phyloP scores from a whole-genome alignment of 2,797 vertebrate genomes.

The Chromis chromis region DNA sequence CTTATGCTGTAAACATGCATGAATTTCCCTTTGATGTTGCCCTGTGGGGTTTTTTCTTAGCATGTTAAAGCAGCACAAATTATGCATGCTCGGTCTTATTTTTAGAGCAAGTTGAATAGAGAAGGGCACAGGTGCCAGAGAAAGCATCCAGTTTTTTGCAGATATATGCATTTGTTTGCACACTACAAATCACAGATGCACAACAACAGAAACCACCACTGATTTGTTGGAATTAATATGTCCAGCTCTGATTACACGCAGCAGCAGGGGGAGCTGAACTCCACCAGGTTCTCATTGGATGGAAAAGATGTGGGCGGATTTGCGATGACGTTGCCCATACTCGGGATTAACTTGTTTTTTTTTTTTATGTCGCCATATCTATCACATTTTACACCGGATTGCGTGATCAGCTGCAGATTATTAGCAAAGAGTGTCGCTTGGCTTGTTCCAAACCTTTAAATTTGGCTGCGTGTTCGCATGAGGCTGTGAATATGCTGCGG shows the following conservation, averaged over 20 bases:
- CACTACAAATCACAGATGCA: not conserved
- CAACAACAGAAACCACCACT: not conserved
- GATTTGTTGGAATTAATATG: not conserved
- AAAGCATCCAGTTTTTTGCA: not conserved
- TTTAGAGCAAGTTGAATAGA: slow-evolving; percentile 26
- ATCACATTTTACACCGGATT: slow-evolving; percentile 19
- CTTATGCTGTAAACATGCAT: not conserved
- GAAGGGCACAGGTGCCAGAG: not conserved
- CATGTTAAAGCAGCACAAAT: slow-evolving; percentile 32
- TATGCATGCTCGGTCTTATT: slow-evolving; percentile 50
- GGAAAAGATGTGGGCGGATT: slow-evolving; percentile 67
- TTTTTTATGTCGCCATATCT: slow-evolving; percentile 74
- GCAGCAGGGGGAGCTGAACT: slow-evolving; percentile 64
- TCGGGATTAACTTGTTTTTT: slow-evolving; percentile 83
- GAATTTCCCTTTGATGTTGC: not conserved
- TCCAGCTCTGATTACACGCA: not conserved
- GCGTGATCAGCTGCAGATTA: not conserved
- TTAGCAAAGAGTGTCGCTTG: rapidly evolving
- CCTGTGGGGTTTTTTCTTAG: slow-evolving; percentile 2
- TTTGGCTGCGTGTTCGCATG: not conserved
- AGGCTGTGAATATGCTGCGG: not conserved
- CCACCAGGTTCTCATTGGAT: slow-evolving; percentile 54
- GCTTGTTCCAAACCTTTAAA: not conserved
- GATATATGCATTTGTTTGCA: not conserved
- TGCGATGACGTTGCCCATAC: slow-evolving; percentile 63